phyloP scores from a whole-genome alignment of 2,888 invertebrate species.

The Drosophila paracracens region DNA sequence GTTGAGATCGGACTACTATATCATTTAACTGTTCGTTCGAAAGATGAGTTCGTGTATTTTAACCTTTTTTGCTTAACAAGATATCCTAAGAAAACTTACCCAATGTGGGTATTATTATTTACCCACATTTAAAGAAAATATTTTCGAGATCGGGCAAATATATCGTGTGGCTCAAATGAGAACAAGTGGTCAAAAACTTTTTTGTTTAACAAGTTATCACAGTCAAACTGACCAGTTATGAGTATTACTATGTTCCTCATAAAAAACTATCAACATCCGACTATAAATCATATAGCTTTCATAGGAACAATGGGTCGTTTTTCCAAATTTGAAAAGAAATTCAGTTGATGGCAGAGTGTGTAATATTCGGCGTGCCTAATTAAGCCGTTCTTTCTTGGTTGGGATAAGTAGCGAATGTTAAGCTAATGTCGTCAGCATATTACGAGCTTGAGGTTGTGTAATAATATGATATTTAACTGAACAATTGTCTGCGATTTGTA shows the following conservation, averaged over 20 bases:
- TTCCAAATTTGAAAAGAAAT: not conserved
- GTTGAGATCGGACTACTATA: not conserved
- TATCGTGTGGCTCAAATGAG: not conserved
- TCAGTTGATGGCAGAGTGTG: not conserved
- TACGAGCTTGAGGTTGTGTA: not conserved
- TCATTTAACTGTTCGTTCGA: not conserved
- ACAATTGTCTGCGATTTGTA: not conserved
- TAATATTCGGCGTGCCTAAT: not conserved
- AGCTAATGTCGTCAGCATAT: not conserved
- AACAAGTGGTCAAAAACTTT: not conserved
- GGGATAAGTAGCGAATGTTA: not conserved
- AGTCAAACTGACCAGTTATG: not conserved
- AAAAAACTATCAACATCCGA: not conserved
- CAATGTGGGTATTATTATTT: not conserved
- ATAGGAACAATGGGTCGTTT: not conserved
- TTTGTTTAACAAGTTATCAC: not conserved
- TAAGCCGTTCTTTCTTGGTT: not conserved
- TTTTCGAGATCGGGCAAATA: not conserved
- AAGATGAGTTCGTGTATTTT: not conserved
- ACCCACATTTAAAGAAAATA: not conserved
- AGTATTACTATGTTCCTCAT: not conserved
- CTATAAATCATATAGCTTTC: not conserved
- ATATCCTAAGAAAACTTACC: rapidly evolving
- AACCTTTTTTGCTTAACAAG: not conserved
- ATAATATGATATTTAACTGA: not conserved